phyloP scores from a whole-genome alignment of 2,888 invertebrate genomes.

The Plebejus anna region DNA sequence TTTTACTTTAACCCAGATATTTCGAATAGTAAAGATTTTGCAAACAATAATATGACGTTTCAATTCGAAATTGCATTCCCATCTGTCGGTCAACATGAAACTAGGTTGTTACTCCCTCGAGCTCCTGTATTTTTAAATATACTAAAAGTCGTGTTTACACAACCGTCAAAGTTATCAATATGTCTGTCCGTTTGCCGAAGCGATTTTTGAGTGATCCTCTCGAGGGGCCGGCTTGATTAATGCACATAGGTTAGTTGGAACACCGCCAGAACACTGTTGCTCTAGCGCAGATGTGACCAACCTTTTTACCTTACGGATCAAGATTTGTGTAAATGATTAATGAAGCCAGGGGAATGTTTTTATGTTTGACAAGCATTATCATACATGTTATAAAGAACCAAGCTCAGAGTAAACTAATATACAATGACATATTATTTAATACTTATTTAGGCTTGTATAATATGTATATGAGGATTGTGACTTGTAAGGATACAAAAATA shows the following conservation, averaged over 20 bases:
- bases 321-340: constrained; percentile 22
- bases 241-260: constrained; percentile 43
- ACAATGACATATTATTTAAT: no score
- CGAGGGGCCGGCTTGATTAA: constrained; percentile 49
- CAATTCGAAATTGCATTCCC: background rate
- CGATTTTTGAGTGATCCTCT: constrained; percentile 61
- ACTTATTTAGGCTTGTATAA: background rate
- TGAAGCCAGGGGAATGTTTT: background rate
- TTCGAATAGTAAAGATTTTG: no score
- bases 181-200: constrained; percentile 49
- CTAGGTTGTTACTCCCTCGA: background rate
- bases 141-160: constrained; percentile 54
- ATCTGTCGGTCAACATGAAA: background rate
- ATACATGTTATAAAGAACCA: background rate
- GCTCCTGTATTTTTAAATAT: constrained; percentile 32
- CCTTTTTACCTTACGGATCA: constrained; percentile 23
- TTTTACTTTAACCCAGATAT: no score
- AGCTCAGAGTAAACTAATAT: background rate
- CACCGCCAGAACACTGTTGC: constrained; percentile 46
- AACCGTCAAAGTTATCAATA: constrained; percentile 59
- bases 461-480: background rate
- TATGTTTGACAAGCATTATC: background rate
- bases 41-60: background rate
- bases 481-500: no score
- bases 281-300: constrained; percentile 38